These are phyloP conservation scores for Nothura maculosa DNA, from an alignment of 2,797 vertebrate genomes.

Conservation along the genomic window DNA sequence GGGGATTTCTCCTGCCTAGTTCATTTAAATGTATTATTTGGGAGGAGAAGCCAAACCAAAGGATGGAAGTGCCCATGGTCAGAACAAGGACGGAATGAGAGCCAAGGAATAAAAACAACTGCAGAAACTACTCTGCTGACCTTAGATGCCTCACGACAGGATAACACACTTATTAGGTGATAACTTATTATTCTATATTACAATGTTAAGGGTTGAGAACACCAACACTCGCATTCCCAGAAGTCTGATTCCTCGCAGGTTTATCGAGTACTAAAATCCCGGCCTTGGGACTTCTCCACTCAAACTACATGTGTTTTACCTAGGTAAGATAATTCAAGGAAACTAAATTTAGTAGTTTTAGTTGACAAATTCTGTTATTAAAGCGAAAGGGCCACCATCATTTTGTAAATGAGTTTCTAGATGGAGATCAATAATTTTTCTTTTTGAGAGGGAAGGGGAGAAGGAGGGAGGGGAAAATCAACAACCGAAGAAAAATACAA, in stretches of 20 bases:
- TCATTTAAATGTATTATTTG: not conserved
- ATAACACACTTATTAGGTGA: not conserved
- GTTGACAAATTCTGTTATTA: not conserved
- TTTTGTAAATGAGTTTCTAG: not conserved
- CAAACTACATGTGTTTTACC: not conserved
- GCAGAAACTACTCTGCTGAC: not conserved
- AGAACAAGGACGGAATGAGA: not conserved
- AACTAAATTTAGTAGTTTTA: not conserved
- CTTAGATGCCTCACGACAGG: not conserved
- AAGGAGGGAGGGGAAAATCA: accelerated
- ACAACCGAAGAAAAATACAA: not conserved
- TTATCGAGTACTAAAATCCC: not conserved
- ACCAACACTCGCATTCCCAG: not conserved
- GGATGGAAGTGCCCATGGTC: not conserved
- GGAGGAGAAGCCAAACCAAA: not conserved
- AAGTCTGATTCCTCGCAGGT: not conserved
- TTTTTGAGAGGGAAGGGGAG: no score
- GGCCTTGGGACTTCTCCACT: not conserved
- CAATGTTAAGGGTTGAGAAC: not conserved
- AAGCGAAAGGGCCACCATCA: not conserved
- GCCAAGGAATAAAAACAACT: not conserved
- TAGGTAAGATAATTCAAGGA: not conserved
- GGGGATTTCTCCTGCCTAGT: not conserved
- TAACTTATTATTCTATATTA: not conserved
- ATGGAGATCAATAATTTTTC: not conserved